Evolutionary conservation across 1,140 invertebrate species (phyloP).

Genomic region (Diorhabda elongata): DNA sequence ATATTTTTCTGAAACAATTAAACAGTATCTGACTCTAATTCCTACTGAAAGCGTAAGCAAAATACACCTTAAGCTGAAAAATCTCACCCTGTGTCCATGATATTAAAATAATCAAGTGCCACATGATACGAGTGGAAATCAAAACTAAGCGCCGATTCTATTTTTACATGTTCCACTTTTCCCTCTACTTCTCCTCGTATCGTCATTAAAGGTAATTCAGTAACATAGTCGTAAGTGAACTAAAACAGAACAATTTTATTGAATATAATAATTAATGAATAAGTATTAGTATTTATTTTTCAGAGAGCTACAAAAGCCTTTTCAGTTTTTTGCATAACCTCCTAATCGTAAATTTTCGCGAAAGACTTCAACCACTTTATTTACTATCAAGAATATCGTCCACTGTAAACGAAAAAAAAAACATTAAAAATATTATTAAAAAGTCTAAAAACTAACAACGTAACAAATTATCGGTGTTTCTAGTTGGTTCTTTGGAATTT

Average conservation of each 20-base stretch:
- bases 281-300: too few species aligned
- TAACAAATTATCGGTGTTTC: too few species aligned
- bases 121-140: slow-evolving; percentile 24
- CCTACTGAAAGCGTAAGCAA: background rate
- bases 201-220: slow-evolving; percentile 22
- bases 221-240: slow-evolving; percentile 26
- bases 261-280: too few species aligned
- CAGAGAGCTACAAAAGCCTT: too few species aligned
- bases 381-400: too few species aligned
- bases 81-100: slow-evolving; percentile 31
- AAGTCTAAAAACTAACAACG: too few species aligned
- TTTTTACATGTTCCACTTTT: slow-evolving; percentile 27
- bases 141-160: slow-evolving; percentile 24
- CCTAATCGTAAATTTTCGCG: too few species aligned
- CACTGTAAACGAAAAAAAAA: too few species aligned
- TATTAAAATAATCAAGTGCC: slow-evolving; percentile 19
- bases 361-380: too few species aligned
- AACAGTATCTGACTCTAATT: background rate
- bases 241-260: slow-evolving; percentile 10
- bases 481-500: too few species aligned
- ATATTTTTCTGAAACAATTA: slow-evolving; percentile 33
- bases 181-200: slow-evolving; percentile 22
- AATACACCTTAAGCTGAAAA: background rate
- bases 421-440: too few species aligned
- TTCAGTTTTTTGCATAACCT: too few species aligned